These are phyloP conservation scores for Armadillidium nasatum DNA, from an alignment of 1,140 invertebrate species.

Conservation along the genomic window DNA sequence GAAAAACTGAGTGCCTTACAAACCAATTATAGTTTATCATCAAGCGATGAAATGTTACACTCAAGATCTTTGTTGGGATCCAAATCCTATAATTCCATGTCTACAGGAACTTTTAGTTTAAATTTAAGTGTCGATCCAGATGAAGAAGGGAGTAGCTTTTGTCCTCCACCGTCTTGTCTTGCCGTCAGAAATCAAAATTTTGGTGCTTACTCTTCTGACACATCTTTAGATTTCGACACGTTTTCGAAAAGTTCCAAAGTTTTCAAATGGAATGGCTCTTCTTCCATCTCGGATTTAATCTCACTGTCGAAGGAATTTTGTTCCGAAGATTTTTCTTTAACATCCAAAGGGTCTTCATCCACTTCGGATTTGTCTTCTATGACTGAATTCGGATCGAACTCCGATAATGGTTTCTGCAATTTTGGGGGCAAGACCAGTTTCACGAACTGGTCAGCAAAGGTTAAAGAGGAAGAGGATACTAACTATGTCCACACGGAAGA, in stretches of 20 bases:
- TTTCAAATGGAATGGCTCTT: slow-evolving; percentile 38
- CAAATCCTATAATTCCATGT: neutral
- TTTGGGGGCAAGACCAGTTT: neutral
- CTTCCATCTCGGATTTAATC: slow-evolving; percentile 34
- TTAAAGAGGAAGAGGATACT: neutral
- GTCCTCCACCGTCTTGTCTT: too few species aligned
- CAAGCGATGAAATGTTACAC: slow-evolving; percentile 18
- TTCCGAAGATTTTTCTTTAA: neutral
- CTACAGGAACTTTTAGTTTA: neutral
- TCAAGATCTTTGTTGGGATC: too few species aligned
- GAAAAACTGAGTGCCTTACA: neutral
- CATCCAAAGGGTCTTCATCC: neutral
- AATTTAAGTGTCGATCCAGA: neutral
- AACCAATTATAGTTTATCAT: slow-evolving; percentile 19
- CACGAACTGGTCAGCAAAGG: neutral
- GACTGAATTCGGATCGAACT: neutral
- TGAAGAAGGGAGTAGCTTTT: slow-evolving; percentile 11
- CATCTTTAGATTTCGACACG: slow-evolving; percentile 34
- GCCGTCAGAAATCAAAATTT: slow-evolving; percentile 18
- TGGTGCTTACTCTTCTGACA: slow-evolving; percentile 35
- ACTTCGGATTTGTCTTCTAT: neutral
- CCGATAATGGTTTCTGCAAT: neutral
- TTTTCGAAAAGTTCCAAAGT: slow-evolving; percentile 37
- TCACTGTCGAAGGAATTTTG: slow-evolving; percentile 29
- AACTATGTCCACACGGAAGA: neutral